Base-by-base conservation (phyloP, 2,797 vertebrate genomes). In the Pagetopsis macropterus region DNA sequence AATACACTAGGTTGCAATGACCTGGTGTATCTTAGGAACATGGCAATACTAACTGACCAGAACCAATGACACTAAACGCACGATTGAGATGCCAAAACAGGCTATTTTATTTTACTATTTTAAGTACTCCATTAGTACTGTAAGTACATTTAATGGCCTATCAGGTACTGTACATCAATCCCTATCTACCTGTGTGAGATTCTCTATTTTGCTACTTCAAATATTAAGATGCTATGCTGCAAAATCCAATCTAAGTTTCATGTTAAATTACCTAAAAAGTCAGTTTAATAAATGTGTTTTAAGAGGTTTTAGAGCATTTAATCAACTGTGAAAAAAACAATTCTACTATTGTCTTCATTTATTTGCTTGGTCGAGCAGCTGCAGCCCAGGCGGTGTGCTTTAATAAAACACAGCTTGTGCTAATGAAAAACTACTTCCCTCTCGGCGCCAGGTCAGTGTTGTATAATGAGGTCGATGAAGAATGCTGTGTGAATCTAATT, bases 391-490 rank as follows among this genome's bases (percentile, higher is more conserved):
- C 64, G 15, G 54, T 55, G 65, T 37, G 31, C 75, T 79, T 84
- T 69, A 80, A 86, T 88, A 87, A 88, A 86, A 87, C 72, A 88
- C 41, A 81, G 41, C n/a, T 77, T 59, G 80, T 86, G 79, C 69
- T 78, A 85, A 87, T 87, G 65, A 64, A 76, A 73, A 86, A 76
- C 46, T 55, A 71, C 81, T 66, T 79, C 68, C 55, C 76, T 77
- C 78, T 70, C 33, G 17, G 72, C 76, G 77, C 70, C 80, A 74
- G 85, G 86, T 87, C 84, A 86, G 52, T 72, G 43, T 69, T 60
- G 76, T 76, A 86, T 86, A 90, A 89, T 86, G 83, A 88, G 83
- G 66, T 67, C 17, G 57, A 85, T 82, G 70, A 83, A 80, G 65
- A 79, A 61, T 61, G 66, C 40, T 59, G 33, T 15, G 19, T 69